phyloP scores from a whole-genome alignment of 2,113 vertebrate species.

The Eptesicus fuscus region DNA sequence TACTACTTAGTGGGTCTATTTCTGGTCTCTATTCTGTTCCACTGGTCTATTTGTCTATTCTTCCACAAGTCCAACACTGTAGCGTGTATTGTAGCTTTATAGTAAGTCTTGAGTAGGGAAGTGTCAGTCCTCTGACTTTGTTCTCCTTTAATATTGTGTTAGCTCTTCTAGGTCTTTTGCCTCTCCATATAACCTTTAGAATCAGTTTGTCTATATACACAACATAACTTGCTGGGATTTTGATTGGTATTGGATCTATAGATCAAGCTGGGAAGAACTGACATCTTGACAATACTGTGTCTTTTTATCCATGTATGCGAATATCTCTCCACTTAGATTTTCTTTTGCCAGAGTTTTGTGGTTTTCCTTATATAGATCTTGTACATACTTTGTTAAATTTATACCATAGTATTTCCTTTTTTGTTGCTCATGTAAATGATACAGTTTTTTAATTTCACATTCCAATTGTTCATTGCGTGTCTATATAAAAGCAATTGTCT shows the following conservation, averaged over 20 bases:
- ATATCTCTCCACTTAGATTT: background rate
- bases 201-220: background rate
- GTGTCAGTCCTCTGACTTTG: background rate
- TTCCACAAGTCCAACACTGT: background rate
- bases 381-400: background rate
- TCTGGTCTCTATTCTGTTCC: background rate
- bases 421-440: background rate
- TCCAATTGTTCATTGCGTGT: background rate
- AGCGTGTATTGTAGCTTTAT: background rate
- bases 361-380: background rate
- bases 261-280: background rate
- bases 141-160: background rate
- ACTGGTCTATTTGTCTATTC: background rate
- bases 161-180: background rate
- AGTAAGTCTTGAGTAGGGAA: background rate
- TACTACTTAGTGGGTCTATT: background rate
- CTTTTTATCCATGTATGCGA: background rate
- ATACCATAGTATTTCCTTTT: background rate
- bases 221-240: background rate
- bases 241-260: background rate
- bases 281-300: background rate
- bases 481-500: background rate
- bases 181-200: background rate
- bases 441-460: background rate
- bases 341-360: background rate